Conservation (phyloP, 2,797 vertebrate species). For the Meda fulgida region DNA sequence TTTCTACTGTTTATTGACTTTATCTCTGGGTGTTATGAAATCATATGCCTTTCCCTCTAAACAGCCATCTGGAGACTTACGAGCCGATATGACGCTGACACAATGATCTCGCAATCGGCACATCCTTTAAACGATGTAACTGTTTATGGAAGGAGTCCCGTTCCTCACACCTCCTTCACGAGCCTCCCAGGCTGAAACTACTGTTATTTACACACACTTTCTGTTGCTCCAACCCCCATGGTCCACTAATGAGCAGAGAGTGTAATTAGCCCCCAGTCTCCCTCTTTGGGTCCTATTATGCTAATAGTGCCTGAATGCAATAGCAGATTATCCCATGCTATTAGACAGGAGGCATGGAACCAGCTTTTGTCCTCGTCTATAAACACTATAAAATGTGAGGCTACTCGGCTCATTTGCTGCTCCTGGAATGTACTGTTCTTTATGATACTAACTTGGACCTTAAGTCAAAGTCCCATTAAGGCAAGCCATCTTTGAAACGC, state of each 20-base stretch:
- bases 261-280: constrained; percentile 64
- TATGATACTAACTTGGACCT: background rate
- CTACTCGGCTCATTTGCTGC: background rate
- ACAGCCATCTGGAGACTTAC: constrained; percentile 67
- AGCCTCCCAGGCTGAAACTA: constrained; percentile 20
- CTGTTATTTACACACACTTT: constrained; percentile 32
- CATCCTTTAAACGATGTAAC: background rate
- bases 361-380: constrained; percentile 1
- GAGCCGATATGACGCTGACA: constrained; percentile 58
- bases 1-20: constrained; percentile 60
- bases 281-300: constrained; percentile 62
- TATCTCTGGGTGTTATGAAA: constrained; percentile 69
- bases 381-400: background rate
- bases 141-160: constrained; percentile 18
- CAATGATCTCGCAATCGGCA: constrained; percentile 9
- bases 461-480: background rate
- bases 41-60: constrained; percentile 69
- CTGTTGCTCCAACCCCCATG: constrained; percentile 26
- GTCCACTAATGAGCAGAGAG: constrained; percentile 47
- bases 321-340: constrained; percentile 25
- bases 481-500: background rate
- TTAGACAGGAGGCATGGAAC: constrained; percentile 20
- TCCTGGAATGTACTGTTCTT: background rate
- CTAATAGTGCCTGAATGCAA: constrained; percentile 57
- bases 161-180: constrained; percentile 22